Evolutionary conservation across 2,888 invertebrate species (phyloP).

Genomic region (Adelognathus sp.): DNA sequence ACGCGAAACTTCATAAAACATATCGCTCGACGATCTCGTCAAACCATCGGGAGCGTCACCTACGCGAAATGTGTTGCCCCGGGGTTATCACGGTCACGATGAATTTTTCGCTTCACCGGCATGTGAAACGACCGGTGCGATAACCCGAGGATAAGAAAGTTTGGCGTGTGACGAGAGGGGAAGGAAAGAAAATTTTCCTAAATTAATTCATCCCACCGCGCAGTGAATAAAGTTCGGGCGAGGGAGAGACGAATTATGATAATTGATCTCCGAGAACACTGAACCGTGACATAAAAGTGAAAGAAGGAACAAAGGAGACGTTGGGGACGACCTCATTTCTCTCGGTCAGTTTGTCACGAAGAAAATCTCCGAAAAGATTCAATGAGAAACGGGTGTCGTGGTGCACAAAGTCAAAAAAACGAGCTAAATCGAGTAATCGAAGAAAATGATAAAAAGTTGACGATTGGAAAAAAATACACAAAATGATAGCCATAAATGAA

Average conservation of each 20-base stretch:
- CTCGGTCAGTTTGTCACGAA: neutral
- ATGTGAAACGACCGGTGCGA: neutral
- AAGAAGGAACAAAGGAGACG: neutral
- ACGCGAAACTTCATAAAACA: neutral
- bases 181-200: neutral
- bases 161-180: neutral
- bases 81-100: slow-evolving; percentile 27
- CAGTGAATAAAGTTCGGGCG: neutral
- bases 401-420: too few species aligned
- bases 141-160: slow-evolving; percentile 24
- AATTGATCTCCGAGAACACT: neutral
- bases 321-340: neutral
- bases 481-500: too few species aligned
- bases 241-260: neutral
- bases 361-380: neutral
- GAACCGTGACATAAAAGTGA: neutral
- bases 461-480: too few species aligned
- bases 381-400: too few species aligned
- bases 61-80: slow-evolving; percentile 20
- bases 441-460: too few species aligned
- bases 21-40: neutral
- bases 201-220: slow-evolving; percentile 8
- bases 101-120: slow-evolving; percentile 34
- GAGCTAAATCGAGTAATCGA: too few species aligned
- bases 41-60: neutral